Evolutionary conservation across 2,113 vertebrate species (phyloP), one percentile per base, ranked within the genome.

Genomic region (Elephas maximus): DNA sequence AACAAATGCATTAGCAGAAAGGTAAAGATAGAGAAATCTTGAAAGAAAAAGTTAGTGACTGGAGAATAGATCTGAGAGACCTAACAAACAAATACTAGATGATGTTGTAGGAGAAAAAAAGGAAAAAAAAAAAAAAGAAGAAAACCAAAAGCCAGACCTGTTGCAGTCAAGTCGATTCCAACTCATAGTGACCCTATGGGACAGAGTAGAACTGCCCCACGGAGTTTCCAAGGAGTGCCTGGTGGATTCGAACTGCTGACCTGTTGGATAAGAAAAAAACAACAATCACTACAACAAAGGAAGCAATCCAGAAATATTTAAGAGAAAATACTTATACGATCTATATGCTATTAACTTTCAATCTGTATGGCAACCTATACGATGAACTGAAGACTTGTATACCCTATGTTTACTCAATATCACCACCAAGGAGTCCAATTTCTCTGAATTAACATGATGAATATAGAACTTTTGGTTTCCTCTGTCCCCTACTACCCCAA

Each of bases 1-100:
- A 90, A 60, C 18, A 60, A 60, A 45, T 30, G 81, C 41, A 77
- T 24, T 45, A 41, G 6, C 17, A 73, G 48, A 88, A 80, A 33
- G 15, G 77, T 69, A 45, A 96, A 93, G 76, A 86, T 45, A 89
- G 33, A 57, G 53, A 80, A 60, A 96, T 67, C 21, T 67, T 74
- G 1, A 57, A 67, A 73, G 41, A 51, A 88, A 93, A 60, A 8
- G 2, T 78, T 76, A 96, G 44, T 73, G 23, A 45, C 12, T 60
- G 33, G 45, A 14, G 3, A 28, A 89, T 41, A 73, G 44, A 86
- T 41, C 82, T 33, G 90, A 62, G 48, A 86, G 44, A 28, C 10
- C 63, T 8, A 20, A 53, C 4, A 48, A 77, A 81, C 8, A 86
- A 87, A 78, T 73, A 65, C 53, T 57, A 85, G 45, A 67, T 78